Conservation (phyloP, 2,797 vertebrate species). For the Apogon talboti region DNA sequence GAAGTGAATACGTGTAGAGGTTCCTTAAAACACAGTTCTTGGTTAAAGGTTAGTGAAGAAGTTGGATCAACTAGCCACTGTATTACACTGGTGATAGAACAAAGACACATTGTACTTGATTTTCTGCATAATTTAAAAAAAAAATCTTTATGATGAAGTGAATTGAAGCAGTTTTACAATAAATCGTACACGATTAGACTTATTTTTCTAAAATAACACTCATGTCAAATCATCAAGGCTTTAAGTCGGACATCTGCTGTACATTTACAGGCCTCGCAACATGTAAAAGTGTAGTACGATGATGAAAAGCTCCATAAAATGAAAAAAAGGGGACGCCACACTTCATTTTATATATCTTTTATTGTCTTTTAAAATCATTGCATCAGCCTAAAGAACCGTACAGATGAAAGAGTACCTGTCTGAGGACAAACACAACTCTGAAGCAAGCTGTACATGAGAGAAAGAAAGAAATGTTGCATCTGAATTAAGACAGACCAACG, state of each 20-base stretch:
- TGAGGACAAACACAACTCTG: slow-evolving; percentile 79
- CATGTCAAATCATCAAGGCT: neutral
- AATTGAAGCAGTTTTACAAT: no score
- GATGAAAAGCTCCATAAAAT: neutral
- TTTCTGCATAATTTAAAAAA: no score
- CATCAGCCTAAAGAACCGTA: slow-evolving; percentile 83
- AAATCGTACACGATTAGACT: no score
- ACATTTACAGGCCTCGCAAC: no score
- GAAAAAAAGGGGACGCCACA: neutral
- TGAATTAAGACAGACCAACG: slow-evolving; percentile 71
- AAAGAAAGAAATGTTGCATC: slow-evolving; percentile 66
- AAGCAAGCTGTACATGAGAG: slow-evolving; percentile 78
- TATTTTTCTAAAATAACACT: no score
- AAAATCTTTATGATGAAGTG: no score
- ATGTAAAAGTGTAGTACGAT: neutral
- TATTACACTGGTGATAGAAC: no score
- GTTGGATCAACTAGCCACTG: no score
- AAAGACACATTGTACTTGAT: no score
- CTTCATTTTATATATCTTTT: slow-evolving; percentile 74
- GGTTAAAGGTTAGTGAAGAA: no score
- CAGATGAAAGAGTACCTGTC: slow-evolving; percentile 82
- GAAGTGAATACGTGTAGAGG: no score
- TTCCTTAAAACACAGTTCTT: neutral
- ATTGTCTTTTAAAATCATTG: slow-evolving; percentile 84
- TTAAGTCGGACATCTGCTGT: neutral